Conservation (phyloP, 2,113 vertebrate species). For the Heterochromis multidens region DNA sequence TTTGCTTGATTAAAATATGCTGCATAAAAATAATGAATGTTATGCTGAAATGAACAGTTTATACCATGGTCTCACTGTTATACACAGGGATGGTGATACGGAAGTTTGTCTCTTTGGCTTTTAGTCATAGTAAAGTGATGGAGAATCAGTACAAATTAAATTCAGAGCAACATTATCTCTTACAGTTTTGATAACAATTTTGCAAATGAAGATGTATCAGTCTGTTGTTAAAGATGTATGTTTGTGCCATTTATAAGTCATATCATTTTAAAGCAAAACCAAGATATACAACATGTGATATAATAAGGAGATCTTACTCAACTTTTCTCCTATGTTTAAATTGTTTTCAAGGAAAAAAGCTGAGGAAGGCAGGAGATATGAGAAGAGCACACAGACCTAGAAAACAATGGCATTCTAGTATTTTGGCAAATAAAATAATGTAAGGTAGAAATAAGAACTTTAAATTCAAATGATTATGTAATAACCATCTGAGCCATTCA, state of each 20-base stretch:
- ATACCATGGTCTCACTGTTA: neutral
- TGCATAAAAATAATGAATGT: neutral
- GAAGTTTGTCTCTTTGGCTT: neutral
- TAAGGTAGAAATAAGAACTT: neutral
- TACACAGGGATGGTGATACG: neutral
- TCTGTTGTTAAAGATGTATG: neutral
- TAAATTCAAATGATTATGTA: neutral
- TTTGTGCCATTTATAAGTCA: no score
- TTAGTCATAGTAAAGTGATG: neutral
- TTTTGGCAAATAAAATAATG: no score
- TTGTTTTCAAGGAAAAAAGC: neutral
- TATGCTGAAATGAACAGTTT: neutral
- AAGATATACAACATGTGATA: neutral
- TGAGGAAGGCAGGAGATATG: neutral
- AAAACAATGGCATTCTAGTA: no score
- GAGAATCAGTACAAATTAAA: neutral
- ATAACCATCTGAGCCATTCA: neutral
- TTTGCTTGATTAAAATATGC: neutral
- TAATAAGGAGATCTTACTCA: no score
- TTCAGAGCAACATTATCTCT: neutral
- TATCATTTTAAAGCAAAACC: neutral
- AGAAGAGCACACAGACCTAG: neutral
- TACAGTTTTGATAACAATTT: neutral
- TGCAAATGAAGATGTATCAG: neutral
- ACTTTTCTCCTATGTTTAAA: no score